A percentile compares a stretch with the other conserved stretches of the same genome.
These are phyloP conservation scores for Rhimphoctona megacephalus DNA, from an alignment of 2,888 invertebrate genomes.

Conservation along the genomic window DNA sequence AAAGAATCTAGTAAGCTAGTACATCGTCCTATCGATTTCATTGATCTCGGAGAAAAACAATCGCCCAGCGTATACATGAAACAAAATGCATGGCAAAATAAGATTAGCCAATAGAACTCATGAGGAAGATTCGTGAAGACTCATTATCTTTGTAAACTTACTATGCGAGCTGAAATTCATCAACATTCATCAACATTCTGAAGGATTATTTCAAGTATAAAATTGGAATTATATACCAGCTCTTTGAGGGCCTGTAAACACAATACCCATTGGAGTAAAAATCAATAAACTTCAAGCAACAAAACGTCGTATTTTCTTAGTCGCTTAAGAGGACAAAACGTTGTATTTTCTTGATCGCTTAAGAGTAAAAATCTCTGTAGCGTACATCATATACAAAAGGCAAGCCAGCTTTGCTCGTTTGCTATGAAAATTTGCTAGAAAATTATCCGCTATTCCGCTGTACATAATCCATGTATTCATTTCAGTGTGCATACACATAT, in stretches of 20 bases:
- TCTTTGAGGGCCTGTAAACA: not conserved
- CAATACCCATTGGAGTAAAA: not conserved
- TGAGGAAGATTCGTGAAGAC: not conserved
- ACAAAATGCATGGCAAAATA: not conserved
- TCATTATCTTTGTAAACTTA: not conserved
- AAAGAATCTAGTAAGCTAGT: not conserved
- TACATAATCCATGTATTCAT: constrained; percentile 40
- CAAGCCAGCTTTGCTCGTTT: constrained; percentile 17
- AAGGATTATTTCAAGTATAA: not conserved
- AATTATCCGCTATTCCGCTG: constrained; percentile 64
- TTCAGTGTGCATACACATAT: constrained; percentile 38
- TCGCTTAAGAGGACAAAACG: not conserved
- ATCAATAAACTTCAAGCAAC: not conserved
- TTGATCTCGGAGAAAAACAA: not conserved
- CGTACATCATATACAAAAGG: not conserved
- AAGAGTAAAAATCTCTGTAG: not conserved
- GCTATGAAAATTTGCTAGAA: constrained; percentile 51
- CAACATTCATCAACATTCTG: not conserved
- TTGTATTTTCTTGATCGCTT: not conserved
- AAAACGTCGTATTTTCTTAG: not conserved
- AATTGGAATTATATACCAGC: not conserved
- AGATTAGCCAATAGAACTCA: not conserved
- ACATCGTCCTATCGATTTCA: constrained; percentile 1
- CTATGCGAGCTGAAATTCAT: not conserved
- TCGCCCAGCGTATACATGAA: not conserved